Evolutionary conservation across 2,888 invertebrate genomes (phyloP).

Genomic region (Magallana nippona): DNA sequence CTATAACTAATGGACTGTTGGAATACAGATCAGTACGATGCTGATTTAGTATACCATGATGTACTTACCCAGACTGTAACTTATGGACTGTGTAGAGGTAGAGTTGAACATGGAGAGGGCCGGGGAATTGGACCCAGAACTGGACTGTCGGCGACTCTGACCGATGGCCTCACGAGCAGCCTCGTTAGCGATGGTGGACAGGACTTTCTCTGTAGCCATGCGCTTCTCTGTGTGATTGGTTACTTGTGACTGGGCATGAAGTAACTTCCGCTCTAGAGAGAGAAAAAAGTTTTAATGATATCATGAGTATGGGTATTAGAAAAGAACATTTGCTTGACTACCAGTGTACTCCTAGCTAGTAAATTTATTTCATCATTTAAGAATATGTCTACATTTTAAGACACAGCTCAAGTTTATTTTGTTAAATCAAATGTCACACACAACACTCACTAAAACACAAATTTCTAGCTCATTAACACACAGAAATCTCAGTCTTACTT

Average conservation of each 20-base stretch:
- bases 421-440: no score
- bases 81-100: constrained; percentile 59
- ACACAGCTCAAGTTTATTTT: no score
- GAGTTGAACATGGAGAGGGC: constrained; percentile 74
- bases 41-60: neutral
- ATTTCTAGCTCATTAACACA: neutral
- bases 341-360: neutral
- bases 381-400: no score
- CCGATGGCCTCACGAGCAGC: constrained; percentile 73
- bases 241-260: constrained; percentile 57
- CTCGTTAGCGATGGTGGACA: constrained; percentile 77
- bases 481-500: constrained; percentile 70
- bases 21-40: neutral
- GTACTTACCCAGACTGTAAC: constrained; percentile 82
- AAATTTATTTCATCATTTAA: neutral
- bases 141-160: constrained; percentile 55
- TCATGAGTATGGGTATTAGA: no score
- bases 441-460: neutral
- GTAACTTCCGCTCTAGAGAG: constrained; percentile 66
- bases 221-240: constrained; percentile 72
- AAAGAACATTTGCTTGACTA: no score
- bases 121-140: constrained; percentile 73
- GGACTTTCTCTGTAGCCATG: constrained; percentile 75
- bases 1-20: neutral
- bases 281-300: neutral